Base-by-base conservation (phyloP, 2,113 vertebrate species). In the Cervus canadensis region DNA sequence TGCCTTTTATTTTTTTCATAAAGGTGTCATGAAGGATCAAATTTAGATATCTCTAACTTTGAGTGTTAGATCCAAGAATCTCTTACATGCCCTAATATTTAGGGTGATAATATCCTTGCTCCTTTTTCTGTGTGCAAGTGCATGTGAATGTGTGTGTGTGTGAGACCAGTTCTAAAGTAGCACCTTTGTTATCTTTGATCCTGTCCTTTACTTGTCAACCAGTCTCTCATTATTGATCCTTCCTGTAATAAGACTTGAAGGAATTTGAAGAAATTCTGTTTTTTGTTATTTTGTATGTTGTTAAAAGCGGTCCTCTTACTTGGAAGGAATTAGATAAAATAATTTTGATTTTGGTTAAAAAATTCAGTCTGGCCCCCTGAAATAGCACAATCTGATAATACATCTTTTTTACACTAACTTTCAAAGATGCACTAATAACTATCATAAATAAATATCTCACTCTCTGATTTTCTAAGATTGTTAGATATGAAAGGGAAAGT, bases 1-100 rank as follows among this genome's bases (percentile, higher is more conserved):
- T 94, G 26, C 15, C 26, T 79, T 92, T 91, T 45, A 62, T 76
- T 88, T 94, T 74, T 86, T 85, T 64, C 14, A 36, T 54, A n/a
- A 85, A 71, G 13, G 14, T 21, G 26, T 81, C 52, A n/a, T 3
- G 67, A 17, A 48, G 52, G 36, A 87, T 82, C 54, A 60, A 59
- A 88, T 92, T 57, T 36, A 79, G 43, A 11, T 87, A 60, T 76
- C 54, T 86, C 48, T 84, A 40, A 21, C 16, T 85, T 64, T 93
- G 28, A 2, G 71, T 89, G n/a, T 88, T 82, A 76, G 30, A 89
- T 7, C 5, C 10, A 74, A 40, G 36, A 83, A 76, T 89, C 52
- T 60, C 28, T 81, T 64, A 21, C 11, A 28, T 50, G 40, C 26
- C 25, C 15, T 94, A 60, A 74, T 52, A 4, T 85, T 93, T 93